phyloP scores from a whole-genome alignment of 2,888 invertebrate species.

The Dilophus febrilis region DNA sequence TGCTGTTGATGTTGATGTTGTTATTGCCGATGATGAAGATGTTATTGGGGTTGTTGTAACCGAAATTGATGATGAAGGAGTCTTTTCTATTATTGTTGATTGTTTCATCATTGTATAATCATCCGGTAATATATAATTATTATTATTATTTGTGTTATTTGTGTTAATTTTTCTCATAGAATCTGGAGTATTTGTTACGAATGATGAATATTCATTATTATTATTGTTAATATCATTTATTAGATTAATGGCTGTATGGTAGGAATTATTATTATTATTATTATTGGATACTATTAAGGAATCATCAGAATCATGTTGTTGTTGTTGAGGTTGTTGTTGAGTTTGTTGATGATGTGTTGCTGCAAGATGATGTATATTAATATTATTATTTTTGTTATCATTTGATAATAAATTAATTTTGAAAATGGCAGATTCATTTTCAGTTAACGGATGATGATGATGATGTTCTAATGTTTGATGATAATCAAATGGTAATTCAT shows the following conservation, averaged over 20 bases:
- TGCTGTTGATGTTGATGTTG: constrained; percentile 1
- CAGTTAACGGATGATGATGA: constrained; percentile 1
- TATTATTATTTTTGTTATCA: too few relatives aligned
- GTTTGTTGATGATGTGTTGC: too few relatives aligned
- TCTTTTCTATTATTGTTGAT: constrained; percentile 4
- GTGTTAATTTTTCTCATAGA: neutral
- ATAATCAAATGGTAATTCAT: neutral
- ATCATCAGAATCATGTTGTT: neutral
- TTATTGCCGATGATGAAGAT: neutral
- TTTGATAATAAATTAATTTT: too few relatives aligned
- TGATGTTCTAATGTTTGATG: constrained; percentile 2
- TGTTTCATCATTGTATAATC: too few relatives aligned
- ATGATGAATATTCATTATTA: too few relatives aligned
- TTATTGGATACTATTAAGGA: neutral
- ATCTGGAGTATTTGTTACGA: constrained; percentile 1
- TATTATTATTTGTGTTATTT: neutral
- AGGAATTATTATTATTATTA: neutral
- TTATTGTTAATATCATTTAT: too few relatives aligned
- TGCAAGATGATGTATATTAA: too few relatives aligned
- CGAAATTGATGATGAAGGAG: constrained; percentile 10
- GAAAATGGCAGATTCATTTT: neutral
- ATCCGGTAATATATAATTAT: too few relatives aligned
- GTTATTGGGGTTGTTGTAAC: constrained; percentile 5
- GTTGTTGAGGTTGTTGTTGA: neutral
- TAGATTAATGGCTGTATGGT: neutral